These are phyloP conservation scores for Andrena dorsata DNA, from an alignment of 2,888 invertebrate species.

Conservation along the genomic window DNA sequence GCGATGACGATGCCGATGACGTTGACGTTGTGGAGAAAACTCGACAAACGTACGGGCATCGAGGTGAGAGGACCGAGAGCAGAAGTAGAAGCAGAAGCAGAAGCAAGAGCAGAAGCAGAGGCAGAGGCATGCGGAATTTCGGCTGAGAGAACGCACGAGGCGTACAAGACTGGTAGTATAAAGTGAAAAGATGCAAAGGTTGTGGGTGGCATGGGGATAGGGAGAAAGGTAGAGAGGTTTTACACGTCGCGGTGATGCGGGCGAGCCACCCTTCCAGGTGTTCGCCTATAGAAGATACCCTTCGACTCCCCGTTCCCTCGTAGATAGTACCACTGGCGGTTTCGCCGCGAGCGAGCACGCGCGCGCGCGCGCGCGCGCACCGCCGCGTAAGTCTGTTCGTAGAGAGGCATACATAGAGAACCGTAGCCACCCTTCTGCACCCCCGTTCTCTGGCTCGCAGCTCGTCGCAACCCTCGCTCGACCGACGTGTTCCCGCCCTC, in stretches of 20 bases:
- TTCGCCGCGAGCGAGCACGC: constrained; percentile 42
- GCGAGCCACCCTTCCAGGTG: constrained; percentile 71
- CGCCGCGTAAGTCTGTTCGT: constrained; percentile 51
- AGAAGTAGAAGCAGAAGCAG: not conserved
- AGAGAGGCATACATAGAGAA: constrained; percentile 55
- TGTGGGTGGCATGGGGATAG: not conserved
- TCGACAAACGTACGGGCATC: not conserved
- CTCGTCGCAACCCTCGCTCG: constrained; percentile 70
- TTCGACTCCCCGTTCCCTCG: constrained; percentile 77
- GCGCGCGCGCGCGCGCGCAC: constrained; percentile 31
- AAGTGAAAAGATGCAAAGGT: constrained; percentile 21
- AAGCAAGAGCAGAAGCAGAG: not conserved
- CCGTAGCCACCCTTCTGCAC: constrained; percentile 65
- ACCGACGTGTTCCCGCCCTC: constrained; percentile 83
- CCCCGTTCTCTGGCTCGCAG: constrained; percentile 58
- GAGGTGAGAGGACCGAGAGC: not conserved
- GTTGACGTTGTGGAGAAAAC: not conserved
- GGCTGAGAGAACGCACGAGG: not conserved
- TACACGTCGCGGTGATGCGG: constrained; percentile 64
- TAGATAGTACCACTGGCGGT: constrained; percentile 65
- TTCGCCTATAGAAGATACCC: constrained; percentile 80
- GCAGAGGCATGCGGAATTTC: not conserved
- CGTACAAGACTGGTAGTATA: constrained; percentile 3
- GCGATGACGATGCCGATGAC: constrained; percentile 3
- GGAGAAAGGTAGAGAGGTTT: constrained; percentile 57